A percentile compares a stretch with the other conserved stretches of the same genome.
Conservation (phyloP, 2,888 invertebrate species). For the Atethmia centrago region DNA sequence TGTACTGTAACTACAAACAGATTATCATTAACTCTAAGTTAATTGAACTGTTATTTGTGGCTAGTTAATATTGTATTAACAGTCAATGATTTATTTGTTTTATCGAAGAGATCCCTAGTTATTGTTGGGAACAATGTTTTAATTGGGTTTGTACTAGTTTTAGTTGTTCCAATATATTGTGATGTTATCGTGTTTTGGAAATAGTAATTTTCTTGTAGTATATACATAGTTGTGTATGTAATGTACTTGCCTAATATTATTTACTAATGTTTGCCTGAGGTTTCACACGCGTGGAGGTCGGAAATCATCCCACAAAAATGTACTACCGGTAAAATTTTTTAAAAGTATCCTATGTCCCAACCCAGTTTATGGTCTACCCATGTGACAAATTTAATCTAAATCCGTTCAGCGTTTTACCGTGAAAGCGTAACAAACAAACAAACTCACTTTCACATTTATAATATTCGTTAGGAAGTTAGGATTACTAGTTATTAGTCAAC, state of each 20-base stretch:
- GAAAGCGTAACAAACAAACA: too few species aligned
- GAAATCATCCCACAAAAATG: too few species aligned
- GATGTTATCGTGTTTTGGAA: constrained; percentile 29
- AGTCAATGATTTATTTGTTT: constrained; percentile 21
- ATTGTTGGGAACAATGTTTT: constrained; percentile 22
- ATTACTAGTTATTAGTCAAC: not conserved
- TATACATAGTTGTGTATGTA: not conserved
- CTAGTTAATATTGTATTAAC: constrained; percentile 16
- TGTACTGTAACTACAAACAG: not conserved
- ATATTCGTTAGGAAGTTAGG: too few species aligned
- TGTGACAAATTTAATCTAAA: too few species aligned
- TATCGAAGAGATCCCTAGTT: constrained; percentile 22
- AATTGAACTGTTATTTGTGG: constrained; percentile 18
- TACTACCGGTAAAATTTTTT: too few species aligned
- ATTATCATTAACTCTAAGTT: constrained; percentile 7
- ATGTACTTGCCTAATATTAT: not conserved
- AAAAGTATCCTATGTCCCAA: too few species aligned
- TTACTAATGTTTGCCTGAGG: not conserved
- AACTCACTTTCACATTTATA: too few species aligned
- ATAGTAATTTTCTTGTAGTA: constrained; percentile 15
- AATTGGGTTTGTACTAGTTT: constrained; percentile 34
- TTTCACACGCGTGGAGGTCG: too few species aligned
- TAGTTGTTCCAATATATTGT: constrained; percentile 25
- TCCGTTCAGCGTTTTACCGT: too few species aligned
- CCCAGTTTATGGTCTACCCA: too few species aligned